phyloP scores from a whole-genome alignment of 2,888 invertebrate species.

The Eupithecia vulgata region DNA sequence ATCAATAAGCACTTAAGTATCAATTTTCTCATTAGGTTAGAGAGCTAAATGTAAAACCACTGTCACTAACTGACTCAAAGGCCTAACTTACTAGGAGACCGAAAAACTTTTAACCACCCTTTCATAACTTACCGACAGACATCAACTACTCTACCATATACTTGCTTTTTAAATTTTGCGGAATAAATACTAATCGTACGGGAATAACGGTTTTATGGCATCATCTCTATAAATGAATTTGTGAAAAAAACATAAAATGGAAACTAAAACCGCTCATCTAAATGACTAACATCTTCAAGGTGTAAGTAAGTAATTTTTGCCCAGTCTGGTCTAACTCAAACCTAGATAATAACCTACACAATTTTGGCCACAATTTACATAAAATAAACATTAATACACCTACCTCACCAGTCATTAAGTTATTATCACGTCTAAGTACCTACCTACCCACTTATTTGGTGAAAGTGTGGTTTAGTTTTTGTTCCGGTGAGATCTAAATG shows the following conservation, averaged over 20 bases:
- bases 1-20: too few species aligned
- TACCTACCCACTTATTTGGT: slow-evolving; percentile 22
- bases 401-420: slow-evolving; percentile 9
- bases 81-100: too few species aligned
- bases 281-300: background rate
- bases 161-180: too few species aligned
- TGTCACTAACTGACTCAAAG: too few species aligned
- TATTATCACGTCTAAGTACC: slow-evolving; percentile 10
- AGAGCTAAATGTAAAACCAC: too few species aligned
- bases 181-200: too few species aligned
- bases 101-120: too few species aligned
- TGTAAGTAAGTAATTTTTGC: background rate
- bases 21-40: too few species aligned
- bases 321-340: background rate
- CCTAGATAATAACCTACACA: background rate
- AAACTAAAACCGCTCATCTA: background rate
- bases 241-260: background rate
- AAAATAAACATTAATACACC: slow-evolving; percentile 10
- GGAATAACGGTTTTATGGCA: too few species aligned
- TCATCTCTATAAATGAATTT: background rate
- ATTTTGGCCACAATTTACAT: slow-evolving; percentile 4
- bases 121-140: too few species aligned
- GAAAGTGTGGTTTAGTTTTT: slow-evolving; percentile 23
- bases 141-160: too few species aligned
- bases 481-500: slow-evolving; percentile 6